Base-by-base conservation (phyloP, 2,113 vertebrate species). In the Myotis davidii region DNA sequence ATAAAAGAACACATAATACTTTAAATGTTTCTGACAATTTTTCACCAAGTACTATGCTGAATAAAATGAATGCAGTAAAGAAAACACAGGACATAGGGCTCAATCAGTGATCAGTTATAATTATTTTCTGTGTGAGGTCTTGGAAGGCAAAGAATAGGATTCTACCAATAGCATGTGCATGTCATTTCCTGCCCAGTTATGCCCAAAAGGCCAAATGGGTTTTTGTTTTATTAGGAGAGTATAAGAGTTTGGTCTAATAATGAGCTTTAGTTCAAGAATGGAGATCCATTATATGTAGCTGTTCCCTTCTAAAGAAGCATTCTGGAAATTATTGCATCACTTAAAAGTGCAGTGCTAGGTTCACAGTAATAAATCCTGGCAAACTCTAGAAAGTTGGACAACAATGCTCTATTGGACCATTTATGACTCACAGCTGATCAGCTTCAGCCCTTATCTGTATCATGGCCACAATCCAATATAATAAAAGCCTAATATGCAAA, bases 11-110 rank as follows among this genome's bases (percentile, higher is more conserved):
- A 77, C 0, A 6, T 9, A 87, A n/a, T 77, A 64, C 9, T 87
- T 81, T 34, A 92, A 39, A 61, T 88, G 82, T 91, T 94, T 84
- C 48, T 82, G 21, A 82, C 23, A 76, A 74, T 16, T 95, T 79
- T 72, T 79, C 45, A 79, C 4, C 7, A 83, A 88, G 34, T 81
- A 42, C 16, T 67, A 50, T 3, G 69, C 20, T 14, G 45, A 90
- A 81, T 83, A 90, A 94, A 82, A 48, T 45, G 8, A 92, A 39
- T 65, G 42, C 14, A 64, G 59, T 88, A 48, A 67, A 96, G 37
- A 83, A 93, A 45, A 61, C 34, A 73, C 32, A 56, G 82, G 18
- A 59, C 12, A n/a, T 32, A 14, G 10, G 11, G 3, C 69, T 94
- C 34, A 90, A 48, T 90, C 82, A 90, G 6, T 88, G 39, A 56